Evolutionary conservation across 2,797 vertebrate genomes (phyloP), one percentile per base, ranked within the genome.

Genomic region (Denticeps clupeoides): DNA sequence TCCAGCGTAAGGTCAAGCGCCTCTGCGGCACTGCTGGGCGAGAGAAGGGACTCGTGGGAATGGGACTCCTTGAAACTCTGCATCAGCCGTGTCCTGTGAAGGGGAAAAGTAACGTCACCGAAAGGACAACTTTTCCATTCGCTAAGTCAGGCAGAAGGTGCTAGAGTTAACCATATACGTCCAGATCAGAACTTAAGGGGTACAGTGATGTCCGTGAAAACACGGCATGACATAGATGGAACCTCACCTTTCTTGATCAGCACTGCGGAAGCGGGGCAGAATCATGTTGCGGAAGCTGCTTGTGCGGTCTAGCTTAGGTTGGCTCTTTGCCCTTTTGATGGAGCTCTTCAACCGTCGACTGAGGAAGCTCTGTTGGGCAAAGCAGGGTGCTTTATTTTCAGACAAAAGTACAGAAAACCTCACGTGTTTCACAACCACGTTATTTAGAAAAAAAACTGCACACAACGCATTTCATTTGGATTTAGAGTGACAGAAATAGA

Each of bases 31-130:
- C 89, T 94, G 79, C 89, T 93, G 3, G 91, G 91, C 64, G 91
- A 94, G 49, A 96, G 87, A 68, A 96, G 68, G 48, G 91, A 94
- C 83, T 96, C 91, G 5, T 96, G 91, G 51, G 91, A 94, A 67
- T 94, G 91, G 0, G 92, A 96, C 77, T 94, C 92, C 79, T 96
- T 96, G 68, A 96, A 93, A 67, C 89, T 92, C 77, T 95, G 90
- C 91, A 93, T 93, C 74, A 93, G 78, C 51, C 89, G 87, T 37
- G 88, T 89, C 85, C 90, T 92, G 65, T n/a, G 24, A 45, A 56
- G 6, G 13, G 21, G 42, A 41, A 25, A 13, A 38, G 41, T 8
- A n/a, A n/a, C n/a, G n/a, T n/a, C n/a, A n/a, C n/a, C n/a, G n/a
- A n/a, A n/a, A n/a, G n/a, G n/a, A n/a, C n/a, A n/a, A n/a, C n/a